A percentile compares a stretch with the other conserved stretches of the same genome.
These are phyloP conservation scores for Caenorhabditis elegans DNA, from an alignment of 1,140 invertebrate species.

Conservation along the genomic window DNA sequence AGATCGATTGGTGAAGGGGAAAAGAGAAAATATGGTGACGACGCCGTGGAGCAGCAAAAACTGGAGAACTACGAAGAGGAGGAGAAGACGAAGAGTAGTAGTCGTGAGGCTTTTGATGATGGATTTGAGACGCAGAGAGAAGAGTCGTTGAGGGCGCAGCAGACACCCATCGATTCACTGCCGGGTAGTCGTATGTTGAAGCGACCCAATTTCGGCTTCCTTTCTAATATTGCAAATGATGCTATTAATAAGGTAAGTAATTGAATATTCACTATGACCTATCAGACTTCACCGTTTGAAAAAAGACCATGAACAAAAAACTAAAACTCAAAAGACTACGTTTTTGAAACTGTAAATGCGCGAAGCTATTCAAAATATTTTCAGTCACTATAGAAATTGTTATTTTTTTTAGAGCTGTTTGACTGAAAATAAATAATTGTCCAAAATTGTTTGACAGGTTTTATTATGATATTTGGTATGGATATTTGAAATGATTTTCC, in stretches of 20 bases:
- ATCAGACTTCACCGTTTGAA: background rate
- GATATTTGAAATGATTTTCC: no score
- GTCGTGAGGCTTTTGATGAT: slow-evolving; percentile 7
- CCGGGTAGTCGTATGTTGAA: slow-evolving; percentile 27
- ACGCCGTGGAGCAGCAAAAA: background rate
- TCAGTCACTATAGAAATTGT: no score
- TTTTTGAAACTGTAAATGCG: no score
- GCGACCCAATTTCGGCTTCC: slow-evolving; percentile 31
- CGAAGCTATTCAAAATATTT: no score
- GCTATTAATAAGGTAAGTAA: slow-evolving; percentile 24
- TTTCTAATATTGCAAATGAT: slow-evolving; percentile 28
- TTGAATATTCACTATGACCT: background rate
- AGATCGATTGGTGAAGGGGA: slow-evolving; percentile 13
- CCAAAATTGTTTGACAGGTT: no score
- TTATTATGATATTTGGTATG: no score
- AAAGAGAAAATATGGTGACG: background rate
- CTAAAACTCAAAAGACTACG: background rate
- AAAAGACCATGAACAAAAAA: background rate
- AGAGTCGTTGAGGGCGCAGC: background rate
- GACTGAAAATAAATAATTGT: no score
- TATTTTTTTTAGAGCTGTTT: no score
- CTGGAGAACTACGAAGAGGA: background rate
- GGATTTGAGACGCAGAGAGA: slow-evolving; percentile 5
- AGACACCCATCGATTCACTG: slow-evolving; percentile 24
- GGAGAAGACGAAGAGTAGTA: slow-evolving; percentile 18